phyloP scores from a whole-genome alignment of 2,888 invertebrate species.

The Nomada ruficornis region DNA sequence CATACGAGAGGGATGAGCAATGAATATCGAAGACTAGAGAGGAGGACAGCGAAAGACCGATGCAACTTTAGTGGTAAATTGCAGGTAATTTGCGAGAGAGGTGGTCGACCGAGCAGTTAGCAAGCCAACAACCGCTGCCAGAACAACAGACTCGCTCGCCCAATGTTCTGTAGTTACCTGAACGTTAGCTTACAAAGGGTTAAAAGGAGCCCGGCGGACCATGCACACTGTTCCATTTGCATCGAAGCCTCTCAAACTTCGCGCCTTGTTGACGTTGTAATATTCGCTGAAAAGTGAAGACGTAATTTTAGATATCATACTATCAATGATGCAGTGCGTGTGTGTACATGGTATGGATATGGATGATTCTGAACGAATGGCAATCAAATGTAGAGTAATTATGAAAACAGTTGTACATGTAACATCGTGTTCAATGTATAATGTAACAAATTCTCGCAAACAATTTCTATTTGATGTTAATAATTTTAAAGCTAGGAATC shows the following conservation, averaged over 20 bases:
- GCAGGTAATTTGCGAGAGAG: conserved; percentile 77
- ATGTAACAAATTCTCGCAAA: too few relatives aligned
- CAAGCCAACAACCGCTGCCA: conserved; percentile 73
- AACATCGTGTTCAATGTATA: too few relatives aligned
- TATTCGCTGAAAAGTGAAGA: conserved; percentile 32
- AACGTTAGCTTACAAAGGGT: conserved; percentile 68
- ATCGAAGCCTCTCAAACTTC: conserved; percentile 59
- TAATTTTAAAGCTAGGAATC: too few relatives aligned
- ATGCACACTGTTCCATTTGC: conserved; percentile 55
- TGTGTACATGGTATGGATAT: too few relatives aligned
- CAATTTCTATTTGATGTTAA: too few relatives aligned
- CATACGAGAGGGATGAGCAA: conserved; percentile 2
- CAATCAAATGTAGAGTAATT: neutral
- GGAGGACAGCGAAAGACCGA: conserved; percentile 65
- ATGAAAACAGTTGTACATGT: neutral
- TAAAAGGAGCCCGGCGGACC: conserved; percentile 64
- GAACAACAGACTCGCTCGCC: conserved; percentile 71
- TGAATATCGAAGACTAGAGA: conserved; percentile 59
- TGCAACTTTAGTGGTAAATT: conserved; percentile 77
- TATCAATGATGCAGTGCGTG: neutral
- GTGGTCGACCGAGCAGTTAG: conserved; percentile 74
- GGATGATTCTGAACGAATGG: neutral
- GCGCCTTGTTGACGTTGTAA: conserved; percentile 41
- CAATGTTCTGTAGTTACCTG: conserved; percentile 68
- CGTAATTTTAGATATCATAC: conserved; percentile 3